Percentiles rank a stretch among this genome's conserved stretches.
Evolutionary conservation across 2,113 vertebrate species (phyloP).

Genomic region (Leptocoma aspasia): DNA sequence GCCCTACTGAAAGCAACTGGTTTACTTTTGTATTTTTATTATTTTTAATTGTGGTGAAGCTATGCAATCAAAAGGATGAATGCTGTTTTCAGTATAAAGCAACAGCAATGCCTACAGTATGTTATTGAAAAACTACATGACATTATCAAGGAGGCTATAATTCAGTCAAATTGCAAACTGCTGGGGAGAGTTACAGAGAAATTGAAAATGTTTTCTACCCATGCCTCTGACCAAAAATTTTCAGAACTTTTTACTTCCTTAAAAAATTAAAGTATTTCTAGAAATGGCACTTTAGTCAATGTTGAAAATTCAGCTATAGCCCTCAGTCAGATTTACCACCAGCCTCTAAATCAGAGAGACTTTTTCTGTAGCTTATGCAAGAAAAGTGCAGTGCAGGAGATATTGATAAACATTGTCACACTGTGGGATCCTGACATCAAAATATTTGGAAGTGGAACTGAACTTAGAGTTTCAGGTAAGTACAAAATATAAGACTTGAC

Average conservation of each 20-base stretch:
- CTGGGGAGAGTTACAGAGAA: background rate
- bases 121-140: background rate
- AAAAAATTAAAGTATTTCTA: background rate
- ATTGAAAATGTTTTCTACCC: background rate
- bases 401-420: background rate
- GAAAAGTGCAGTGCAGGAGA: background rate
- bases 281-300: background rate
- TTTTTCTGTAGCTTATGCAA: background rate
- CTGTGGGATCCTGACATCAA: background rate
- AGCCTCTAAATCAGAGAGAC: background rate
- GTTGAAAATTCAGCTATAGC: background rate
- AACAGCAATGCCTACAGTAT: background rate
- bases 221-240: background rate
- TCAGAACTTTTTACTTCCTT: background rate
- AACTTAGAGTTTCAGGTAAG: conserved; percentile 42
- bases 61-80: background rate
- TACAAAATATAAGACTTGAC: background rate
- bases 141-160: background rate
- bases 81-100: background rate
- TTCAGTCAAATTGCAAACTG: background rate
- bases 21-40: background rate
- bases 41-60: background rate
- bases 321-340: background rate
- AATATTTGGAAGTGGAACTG: conserved; percentile 50
- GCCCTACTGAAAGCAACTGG: background rate